phyloP scores from a whole-genome alignment of 2,888 invertebrate genomes.

The Brachypterus glaber region DNA sequence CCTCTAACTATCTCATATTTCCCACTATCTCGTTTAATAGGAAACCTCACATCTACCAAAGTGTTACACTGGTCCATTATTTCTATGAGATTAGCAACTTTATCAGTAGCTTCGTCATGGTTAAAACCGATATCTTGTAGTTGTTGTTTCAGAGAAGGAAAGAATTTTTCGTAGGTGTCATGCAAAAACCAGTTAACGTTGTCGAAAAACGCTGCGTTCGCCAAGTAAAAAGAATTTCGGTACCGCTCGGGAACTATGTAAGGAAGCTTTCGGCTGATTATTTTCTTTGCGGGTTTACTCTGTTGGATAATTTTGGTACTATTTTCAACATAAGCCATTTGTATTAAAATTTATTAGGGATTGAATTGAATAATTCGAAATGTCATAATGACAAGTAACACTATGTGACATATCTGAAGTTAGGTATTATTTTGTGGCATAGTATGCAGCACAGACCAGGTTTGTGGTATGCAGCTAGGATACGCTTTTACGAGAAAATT shows the following conservation, averaged over 20 bases:
- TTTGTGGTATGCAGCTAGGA: too few relatives aligned
- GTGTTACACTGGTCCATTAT: slow-evolving; percentile 33
- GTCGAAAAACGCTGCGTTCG: slow-evolving; percentile 35
- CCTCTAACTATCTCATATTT: slow-evolving; percentile 31
- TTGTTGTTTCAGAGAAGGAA: slow-evolving; percentile 28
- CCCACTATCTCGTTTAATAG: slow-evolving; percentile 30
- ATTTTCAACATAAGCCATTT: too few relatives aligned
- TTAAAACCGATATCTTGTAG: slow-evolving; percentile 19
- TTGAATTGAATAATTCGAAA: too few relatives aligned
- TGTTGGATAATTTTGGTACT: too few relatives aligned
- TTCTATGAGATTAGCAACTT: slow-evolving; percentile 27
- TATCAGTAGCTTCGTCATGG: slow-evolving; percentile 18
- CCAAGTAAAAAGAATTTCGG: slow-evolving; percentile 34
- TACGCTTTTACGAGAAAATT: too few relatives aligned
- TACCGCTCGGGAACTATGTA: slow-evolving; percentile 36
- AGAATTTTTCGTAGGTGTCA: slow-evolving; percentile 31
- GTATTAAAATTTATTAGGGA: too few relatives aligned
- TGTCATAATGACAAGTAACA: too few relatives aligned
- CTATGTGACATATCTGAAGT: too few relatives aligned
- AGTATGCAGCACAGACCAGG: too few relatives aligned
- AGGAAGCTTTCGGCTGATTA: slow-evolving; percentile 5
- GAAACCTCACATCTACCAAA: slow-evolving; percentile 34
- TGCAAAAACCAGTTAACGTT: slow-evolving; percentile 36
- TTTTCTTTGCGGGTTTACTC: too few relatives aligned
- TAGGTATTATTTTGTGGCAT: too few relatives aligned